These are phyloP conservation scores for Oryctolagus cuniculus DNA, from an alignment of 2,113 vertebrate species.

Conservation along the genomic window mOryCun1.1 NC_091438.1:56422501-56423000, in stretches of 20 bases:
- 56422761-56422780: neutral
- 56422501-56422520: neutral
- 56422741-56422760: neutral
- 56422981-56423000: too few relatives aligned
- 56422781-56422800: conserved; percentile 2
- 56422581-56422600: neutral
- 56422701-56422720: neutral
- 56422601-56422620: conserved; percentile 31
- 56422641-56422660: conserved; percentile 68
- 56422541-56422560: conserved; percentile 44
- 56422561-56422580: conserved; percentile 42
- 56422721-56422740: conserved; percentile 12
- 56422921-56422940: too few relatives aligned
- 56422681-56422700: conserved; percentile 11
- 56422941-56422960: too few relatives aligned
- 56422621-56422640: neutral
- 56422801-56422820: neutral
- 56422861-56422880: neutral
- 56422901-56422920: conserved; percentile 48
- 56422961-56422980: too few relatives aligned
- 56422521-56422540: conserved; percentile 11
- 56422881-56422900: conserved; percentile 41
- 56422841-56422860: neutral
- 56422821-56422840: neutral
- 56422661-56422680: conserved; percentile 18